Evolutionary conservation across 2,888 invertebrate species (phyloP), one percentile per base, ranked within the genome.

Genomic region (Keiferia lycopersicella): DNA sequence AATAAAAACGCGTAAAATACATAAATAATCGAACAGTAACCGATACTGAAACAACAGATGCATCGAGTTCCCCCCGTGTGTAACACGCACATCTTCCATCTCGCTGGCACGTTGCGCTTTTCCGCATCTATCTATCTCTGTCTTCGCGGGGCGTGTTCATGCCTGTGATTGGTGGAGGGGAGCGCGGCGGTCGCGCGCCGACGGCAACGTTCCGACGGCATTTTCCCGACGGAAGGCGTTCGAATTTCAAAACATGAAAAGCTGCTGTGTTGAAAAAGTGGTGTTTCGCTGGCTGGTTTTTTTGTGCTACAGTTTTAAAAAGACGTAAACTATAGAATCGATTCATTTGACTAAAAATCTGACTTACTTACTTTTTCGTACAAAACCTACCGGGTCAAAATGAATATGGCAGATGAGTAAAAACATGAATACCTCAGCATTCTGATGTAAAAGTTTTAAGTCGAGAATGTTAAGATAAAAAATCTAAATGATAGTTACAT

Each of bases 21-120:
- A 81, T 86, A 86, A 85, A 86, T 85, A 87, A 87, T 85, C 82
- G 85, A 86, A 87, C 78, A 84, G 86, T 83, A 84, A 87, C 84
- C 82, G 86, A 88, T 90, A 88, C 82, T 88, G 85, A 87, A 88
- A 90, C 87, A 90, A 87, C 87, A 86, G 84, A 88, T 91, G 91
- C 89, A 91, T 90, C 90, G 88, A 87, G 86, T 89, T 86, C 87
- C 83, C 86, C 85, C 83, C 79, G 79, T 73, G 77, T 78, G 80
- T 84, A 83, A 84, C 84, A 90, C 86, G 88, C 87, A 82, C 77
- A 71, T 71, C 70, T 64, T 73, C 76, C 66, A 67, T 86, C 84
- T 69, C 76, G 69, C 60, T 86, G 81, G 66, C 4, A 11, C 80
- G 41, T 62, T 48, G 11, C 0, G 78, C 63, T 88, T 87, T 87